Evolutionary conservation across 2,113 vertebrate species (phyloP).

Genomic region (Podarcis raffonei): DNA sequence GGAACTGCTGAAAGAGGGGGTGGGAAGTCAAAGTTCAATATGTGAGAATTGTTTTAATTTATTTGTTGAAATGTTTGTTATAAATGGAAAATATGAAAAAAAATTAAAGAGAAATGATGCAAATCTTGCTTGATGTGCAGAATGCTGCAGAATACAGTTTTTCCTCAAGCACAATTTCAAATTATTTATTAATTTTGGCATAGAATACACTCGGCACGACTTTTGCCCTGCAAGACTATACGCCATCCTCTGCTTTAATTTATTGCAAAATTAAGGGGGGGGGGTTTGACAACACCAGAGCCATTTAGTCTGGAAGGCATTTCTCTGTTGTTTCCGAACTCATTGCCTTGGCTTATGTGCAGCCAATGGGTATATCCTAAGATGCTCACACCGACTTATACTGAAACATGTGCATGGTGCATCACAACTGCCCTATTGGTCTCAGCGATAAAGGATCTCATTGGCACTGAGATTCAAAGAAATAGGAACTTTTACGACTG

Average conservation of each 20-base stretch:
- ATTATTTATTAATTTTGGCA: not conserved
- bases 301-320: rapidly evolving
- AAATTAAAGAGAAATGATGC: too few species aligned
- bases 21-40: too few species aligned
- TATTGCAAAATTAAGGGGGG: not conserved
- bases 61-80: too few species aligned
- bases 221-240: not conserved
- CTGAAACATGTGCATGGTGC: not conserved
- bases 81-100: too few species aligned
- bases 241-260: not conserved
- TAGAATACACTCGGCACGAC: not conserved
- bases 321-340: rapidly evolving
- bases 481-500: not conserved
- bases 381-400: not conserved
- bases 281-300: not conserved
- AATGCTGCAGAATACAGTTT: not conserved
- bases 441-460: not conserved
- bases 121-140: not conserved
- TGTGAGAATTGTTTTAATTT: too few species aligned
- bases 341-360: not conserved
- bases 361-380: not conserved
- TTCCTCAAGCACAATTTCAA: not conserved
- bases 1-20: too few species aligned
- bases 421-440: not conserved
- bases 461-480: not conserved